Evolutionary conservation across 64 coral and sea anemone genomes (phyloP).

Genomic region (Pachyseris speciosa): DNA sequence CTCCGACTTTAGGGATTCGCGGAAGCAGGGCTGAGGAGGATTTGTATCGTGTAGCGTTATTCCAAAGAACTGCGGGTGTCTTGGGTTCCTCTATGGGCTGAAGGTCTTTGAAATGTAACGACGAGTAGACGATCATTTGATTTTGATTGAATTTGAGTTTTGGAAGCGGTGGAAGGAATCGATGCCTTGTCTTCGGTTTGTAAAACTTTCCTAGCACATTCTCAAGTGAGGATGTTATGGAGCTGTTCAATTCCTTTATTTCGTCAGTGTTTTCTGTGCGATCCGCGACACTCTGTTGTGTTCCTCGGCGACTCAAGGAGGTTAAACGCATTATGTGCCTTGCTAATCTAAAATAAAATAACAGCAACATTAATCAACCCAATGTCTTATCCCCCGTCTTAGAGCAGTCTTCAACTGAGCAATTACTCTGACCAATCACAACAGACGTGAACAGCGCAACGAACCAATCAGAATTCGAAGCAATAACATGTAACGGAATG

Average conservation of each 20-base stretch:
- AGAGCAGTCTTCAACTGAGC: no score
- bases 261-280: slow-evolving; percentile 14
- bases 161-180: slow-evolving; percentile 70
- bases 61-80: slow-evolving; percentile 65
- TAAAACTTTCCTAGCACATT: slow-evolving; percentile 92
- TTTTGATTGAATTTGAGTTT: slow-evolving; percentile 90
- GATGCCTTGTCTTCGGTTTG: slow-evolving; percentile 86
- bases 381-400: no score
- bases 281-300: neutral
- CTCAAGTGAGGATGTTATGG: slow-evolving; percentile 52
- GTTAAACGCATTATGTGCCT: slow-evolving; percentile 79
- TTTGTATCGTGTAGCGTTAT: slow-evolving; percentile 25
- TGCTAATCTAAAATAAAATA: slow-evolving; percentile 40
- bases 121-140: slow-evolving; percentile 94
- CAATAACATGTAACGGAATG: no score
- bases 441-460: no score
- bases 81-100: slow-evolving; percentile 83
- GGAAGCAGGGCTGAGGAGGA: slow-evolving; percentile 62
- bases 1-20: neutral
- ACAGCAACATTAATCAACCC: neutral
- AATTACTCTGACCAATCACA: no score
- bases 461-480: no score
- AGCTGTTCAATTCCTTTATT: slow-evolving; percentile 19
- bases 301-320: slow-evolving; percentile 6
- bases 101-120: slow-evolving; percentile 90